Evolutionary conservation across 2,113 vertebrate genomes (phyloP).

Genomic region (Poecile atricapillus): DNA sequence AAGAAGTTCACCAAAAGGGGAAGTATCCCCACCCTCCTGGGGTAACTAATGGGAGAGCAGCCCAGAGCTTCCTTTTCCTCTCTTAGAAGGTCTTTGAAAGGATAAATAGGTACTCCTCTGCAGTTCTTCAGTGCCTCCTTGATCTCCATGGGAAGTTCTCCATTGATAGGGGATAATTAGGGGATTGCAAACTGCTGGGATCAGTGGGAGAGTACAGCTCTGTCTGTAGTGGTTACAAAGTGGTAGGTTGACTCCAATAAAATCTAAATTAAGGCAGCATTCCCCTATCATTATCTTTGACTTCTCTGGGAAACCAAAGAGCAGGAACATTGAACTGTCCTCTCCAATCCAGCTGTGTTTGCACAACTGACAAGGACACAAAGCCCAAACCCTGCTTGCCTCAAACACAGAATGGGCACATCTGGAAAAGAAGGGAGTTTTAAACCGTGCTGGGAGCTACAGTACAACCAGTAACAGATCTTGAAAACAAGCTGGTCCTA

Average conservation of each 20-base stretch:
- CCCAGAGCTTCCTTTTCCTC: not conserved
- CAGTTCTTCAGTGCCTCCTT: not conserved
- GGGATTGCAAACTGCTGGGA: not conserved
- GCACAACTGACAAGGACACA: not conserved
- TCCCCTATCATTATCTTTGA: conserved; percentile 31
- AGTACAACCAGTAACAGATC: not conserved
- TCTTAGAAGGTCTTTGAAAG: not conserved
- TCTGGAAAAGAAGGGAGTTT: not conserved
- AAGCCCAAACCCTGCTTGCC: not conserved
- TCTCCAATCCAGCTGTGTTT: conserved; percentile 18
- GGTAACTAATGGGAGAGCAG: not conserved
- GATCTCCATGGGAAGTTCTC: conserved; percentile 21
- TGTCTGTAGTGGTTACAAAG: not conserved
- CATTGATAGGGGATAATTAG: not conserved
- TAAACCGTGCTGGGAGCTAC: not conserved
- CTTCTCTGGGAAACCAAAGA: conserved; percentile 1
- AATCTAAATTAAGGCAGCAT: conserved; percentile 17
- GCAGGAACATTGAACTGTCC: not conserved
- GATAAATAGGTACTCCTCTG: not conserved
- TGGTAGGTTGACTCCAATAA: not conserved
- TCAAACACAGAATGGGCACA: not conserved
- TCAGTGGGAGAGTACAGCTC: not conserved
- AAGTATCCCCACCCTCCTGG: not conserved
- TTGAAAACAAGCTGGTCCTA: not conserved
- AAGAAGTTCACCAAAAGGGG: not conserved